Evolutionary conservation across 2,797 vertebrate genomes (phyloP).

Genomic region (Hirundo rustica): DNA sequence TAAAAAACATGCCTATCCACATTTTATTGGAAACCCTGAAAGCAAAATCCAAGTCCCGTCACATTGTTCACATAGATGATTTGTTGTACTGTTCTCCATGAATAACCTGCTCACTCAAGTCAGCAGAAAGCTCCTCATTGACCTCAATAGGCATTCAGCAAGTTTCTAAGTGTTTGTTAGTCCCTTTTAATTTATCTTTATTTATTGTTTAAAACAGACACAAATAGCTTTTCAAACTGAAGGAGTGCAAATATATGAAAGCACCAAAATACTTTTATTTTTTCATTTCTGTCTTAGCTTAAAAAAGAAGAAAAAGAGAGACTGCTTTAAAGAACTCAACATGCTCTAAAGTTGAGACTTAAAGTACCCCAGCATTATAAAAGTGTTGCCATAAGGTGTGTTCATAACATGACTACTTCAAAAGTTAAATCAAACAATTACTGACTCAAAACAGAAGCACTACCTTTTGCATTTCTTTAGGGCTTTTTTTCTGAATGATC

Average conservation of each 20-base stretch:
- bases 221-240: not conserved
- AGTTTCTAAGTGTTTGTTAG: not conserved
- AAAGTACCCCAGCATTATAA: not conserved
- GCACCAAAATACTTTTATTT: not conserved
- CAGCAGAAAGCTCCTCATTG: not conserved
- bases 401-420: not conserved
- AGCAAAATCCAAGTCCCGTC: not conserved
- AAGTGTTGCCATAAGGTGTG: not conserved
- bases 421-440: not conserved
- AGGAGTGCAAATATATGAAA: not conserved
- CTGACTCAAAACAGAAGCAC: not conserved
- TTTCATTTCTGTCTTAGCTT: not conserved
- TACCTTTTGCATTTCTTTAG: not conserved
- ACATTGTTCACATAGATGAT: not conserved
- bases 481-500: not conserved
- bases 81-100: not conserved
- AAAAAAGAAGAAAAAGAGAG: not conserved
- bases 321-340: not conserved
- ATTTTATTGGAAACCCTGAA: not conserved
- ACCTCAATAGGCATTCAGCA: not conserved
- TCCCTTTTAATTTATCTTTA: not conserved
- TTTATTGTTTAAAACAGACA: not conserved
- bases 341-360: not conserved
- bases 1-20: not conserved
- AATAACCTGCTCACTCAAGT: not conserved